Conservation (phyloP, 2,797 vertebrate species). For the Dryobates pubescens region DNA sequence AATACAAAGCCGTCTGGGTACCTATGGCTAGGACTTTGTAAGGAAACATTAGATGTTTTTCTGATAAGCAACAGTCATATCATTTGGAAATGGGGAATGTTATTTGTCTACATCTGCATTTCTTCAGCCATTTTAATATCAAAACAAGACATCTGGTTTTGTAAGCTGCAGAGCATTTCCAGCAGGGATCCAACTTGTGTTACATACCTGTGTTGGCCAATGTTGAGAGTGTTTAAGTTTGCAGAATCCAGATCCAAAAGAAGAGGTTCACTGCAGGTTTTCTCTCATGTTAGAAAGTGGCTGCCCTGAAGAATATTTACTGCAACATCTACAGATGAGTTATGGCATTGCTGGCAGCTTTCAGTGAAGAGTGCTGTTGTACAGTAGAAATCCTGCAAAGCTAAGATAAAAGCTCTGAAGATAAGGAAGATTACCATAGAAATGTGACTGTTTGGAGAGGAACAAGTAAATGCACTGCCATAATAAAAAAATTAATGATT, state of each 20-base stretch:
- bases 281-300: conserved; percentile 5
- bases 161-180: background rate
- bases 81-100: background rate
- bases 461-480: background rate
- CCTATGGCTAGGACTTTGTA: background rate
- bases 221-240: background rate
- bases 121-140: background rate
- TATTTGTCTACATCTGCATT: background rate
- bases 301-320: conserved; percentile 40
- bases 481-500: background rate
- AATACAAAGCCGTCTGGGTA: conserved; percentile 44
- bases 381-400: conserved; percentile 48
- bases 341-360: conserved; percentile 20
- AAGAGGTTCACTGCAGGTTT: conserved; percentile 4
- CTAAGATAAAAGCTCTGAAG: conserved; percentile 47
- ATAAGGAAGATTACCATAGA: conserved; percentile 34
- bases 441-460: conserved; percentile 42
- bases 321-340: conserved; percentile 41
- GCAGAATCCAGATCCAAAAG: background rate
- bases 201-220: rapidly evolving
- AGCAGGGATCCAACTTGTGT: background rate
- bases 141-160: background rate
- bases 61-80: background rate
- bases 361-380: conserved; percentile 40
- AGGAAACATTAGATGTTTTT: conserved; percentile 27